Evolutionary conservation across 1,140 invertebrate genomes (phyloP).

Genomic region (Gonioctena quinquepunctata): DNA sequence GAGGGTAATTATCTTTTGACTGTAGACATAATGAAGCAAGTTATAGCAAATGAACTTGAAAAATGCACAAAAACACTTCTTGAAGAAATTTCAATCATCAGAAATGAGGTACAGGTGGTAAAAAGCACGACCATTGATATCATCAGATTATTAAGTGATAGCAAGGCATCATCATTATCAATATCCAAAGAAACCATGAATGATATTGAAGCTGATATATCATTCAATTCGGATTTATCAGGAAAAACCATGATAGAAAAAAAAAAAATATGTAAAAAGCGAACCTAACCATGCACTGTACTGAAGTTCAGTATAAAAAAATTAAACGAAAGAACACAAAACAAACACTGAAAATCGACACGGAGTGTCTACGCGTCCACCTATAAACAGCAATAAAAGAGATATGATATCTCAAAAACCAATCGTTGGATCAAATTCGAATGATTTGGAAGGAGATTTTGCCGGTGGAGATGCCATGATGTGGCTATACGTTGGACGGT

Average conservation of each 20-base stretch:
- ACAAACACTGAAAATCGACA: not conserved
- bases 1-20: not conserved
- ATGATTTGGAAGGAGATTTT: no score
- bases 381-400: not conserved
- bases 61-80: not conserved
- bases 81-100: not conserved
- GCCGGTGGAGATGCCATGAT: no score
- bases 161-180: not conserved
- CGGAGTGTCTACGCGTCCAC: not conserved
- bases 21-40: no score
- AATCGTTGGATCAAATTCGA: no score
- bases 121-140: not conserved
- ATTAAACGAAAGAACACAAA: not conserved
- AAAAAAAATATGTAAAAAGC: not conserved
- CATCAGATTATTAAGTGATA: not conserved
- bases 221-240: not conserved
- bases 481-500: no score
- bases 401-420: no score
- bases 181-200: no score
- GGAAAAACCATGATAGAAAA: not conserved
- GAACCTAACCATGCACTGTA: not conserved
- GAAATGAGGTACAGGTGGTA: not conserved
- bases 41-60: not conserved
- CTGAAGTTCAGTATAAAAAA: not conserved
- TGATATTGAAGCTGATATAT: no score